A percentile compares a stretch with the other conserved stretches of the same genome.
These are phyloP conservation scores for Apostichopus parvimensis DNA, from an alignment of 35 echinoderm and acorn worm species.

Conservation along the genomic window DNA sequence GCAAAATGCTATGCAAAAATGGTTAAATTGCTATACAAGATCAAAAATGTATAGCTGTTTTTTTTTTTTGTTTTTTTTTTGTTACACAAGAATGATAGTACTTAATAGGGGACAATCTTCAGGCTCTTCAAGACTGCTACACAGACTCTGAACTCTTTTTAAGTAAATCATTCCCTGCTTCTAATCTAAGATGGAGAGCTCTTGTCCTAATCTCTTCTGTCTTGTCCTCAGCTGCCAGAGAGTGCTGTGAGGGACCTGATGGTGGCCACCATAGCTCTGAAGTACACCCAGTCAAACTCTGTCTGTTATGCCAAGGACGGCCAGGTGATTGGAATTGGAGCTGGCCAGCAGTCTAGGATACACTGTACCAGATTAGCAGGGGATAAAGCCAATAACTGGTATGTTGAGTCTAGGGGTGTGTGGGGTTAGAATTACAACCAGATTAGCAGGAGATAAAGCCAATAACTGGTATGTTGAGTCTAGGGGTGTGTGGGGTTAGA, in stretches of 20 bases:
- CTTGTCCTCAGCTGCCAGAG: slow-evolving; percentile 66
- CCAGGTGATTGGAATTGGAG: slow-evolving; percentile 94
- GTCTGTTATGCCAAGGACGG: slow-evolving; percentile 86
- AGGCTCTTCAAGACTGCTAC: no score
- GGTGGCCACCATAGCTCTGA: slow-evolving; percentile 92
- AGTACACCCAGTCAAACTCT: slow-evolving; percentile 95
- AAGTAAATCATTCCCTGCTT: no score
- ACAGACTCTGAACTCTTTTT: no score
- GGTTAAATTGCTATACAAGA: no score
- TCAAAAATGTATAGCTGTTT: no score
- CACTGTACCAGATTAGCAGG: slow-evolving; percentile 93
- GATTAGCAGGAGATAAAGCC: slow-evolving; percentile 95
- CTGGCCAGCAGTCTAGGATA: slow-evolving; percentile 95
- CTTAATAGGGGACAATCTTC: no score
- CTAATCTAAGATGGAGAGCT: no score
- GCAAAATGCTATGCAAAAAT: no score
- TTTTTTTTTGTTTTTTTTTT: no score
- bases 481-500: not conserved
- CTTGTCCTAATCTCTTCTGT: no score
- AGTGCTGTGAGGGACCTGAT: slow-evolving; percentile 82
- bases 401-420: not conserved
- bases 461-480: slow-evolving; percentile 80
- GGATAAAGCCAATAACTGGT: slow-evolving; percentile 99
- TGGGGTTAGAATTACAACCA: slow-evolving; percentile 39
- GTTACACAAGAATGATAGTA: no score